Evolutionary conservation across 2,888 invertebrate genomes (phyloP).

Genomic region (Belgica antarctica): DNA sequence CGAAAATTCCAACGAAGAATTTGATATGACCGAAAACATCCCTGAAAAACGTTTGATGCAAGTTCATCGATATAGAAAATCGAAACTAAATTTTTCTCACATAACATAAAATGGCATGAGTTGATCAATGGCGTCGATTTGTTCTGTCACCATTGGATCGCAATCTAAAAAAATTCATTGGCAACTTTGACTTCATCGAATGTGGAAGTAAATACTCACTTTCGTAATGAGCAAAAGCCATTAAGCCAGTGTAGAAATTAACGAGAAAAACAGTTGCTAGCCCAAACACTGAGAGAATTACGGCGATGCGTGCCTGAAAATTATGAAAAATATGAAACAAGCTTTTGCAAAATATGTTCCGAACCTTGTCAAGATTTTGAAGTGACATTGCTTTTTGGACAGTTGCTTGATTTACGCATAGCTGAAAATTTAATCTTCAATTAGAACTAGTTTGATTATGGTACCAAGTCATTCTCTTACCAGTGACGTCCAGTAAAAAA

Average conservation of each 20-base stretch:
- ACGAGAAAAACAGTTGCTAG: constrained; percentile 72
- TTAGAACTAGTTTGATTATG: no score
- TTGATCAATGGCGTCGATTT: constrained; percentile 73
- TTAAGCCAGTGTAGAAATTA: constrained; percentile 82
- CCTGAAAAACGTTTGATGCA: no score
- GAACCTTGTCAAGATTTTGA: constrained; percentile 57
- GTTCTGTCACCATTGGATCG: constrained; percentile 73
- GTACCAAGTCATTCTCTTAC: no score
- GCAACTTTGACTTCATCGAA: no score
- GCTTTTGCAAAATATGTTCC: no score
- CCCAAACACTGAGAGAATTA: constrained; percentile 49
- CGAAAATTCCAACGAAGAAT: constrained; percentile 88
- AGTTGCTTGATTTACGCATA: constrained; percentile 90
- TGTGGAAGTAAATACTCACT: no score
- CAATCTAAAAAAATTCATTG: no score
- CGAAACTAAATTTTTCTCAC: no score
- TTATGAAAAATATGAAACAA: no score
- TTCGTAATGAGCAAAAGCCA: constrained; percentile 77
- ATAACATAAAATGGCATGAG: constrained; percentile 88
- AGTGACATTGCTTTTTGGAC: constrained; percentile 90
- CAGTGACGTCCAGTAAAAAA: constrained; percentile 88
- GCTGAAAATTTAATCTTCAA: no score
- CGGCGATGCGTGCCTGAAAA: constrained; percentile 52
- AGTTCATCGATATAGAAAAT: no score
- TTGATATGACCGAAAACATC: constrained; percentile 70